phyloP scores from a whole-genome alignment of 2,113 vertebrate species.

The Ardeotis arabs region DNA sequence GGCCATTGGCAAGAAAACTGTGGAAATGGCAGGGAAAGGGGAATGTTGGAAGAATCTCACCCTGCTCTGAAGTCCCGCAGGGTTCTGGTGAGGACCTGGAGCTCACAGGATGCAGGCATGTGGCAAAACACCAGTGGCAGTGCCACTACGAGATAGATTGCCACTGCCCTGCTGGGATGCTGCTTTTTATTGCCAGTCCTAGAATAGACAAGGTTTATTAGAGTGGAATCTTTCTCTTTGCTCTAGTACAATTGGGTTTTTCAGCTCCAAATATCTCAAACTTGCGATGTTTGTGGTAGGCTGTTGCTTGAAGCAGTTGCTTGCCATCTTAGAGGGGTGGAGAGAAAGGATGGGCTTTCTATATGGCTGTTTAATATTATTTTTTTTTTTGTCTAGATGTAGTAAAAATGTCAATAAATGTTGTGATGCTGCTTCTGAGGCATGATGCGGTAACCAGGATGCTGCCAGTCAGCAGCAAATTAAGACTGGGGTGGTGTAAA shows the following conservation, averaged over 20 bases:
- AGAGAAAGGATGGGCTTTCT: neutral
- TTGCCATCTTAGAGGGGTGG: neutral
- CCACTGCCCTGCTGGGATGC: neutral
- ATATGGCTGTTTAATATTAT: neutral
- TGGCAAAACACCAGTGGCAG: fast-evolving
- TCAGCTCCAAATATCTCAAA: neutral
- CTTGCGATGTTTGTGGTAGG: fast-evolving
- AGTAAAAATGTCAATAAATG: neutral
- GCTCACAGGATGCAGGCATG: fast-evolving
- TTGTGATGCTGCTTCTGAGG: neutral
- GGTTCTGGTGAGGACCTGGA: neutral
- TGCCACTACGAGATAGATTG: neutral
- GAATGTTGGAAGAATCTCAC: neutral
- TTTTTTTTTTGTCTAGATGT: neutral
- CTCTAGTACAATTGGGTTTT: neutral
- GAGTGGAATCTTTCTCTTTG: too few species aligned
- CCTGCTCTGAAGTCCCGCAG: neutral
- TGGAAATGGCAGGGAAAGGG: neutral
- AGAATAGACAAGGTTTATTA: neutral
- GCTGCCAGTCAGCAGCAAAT: neutral
- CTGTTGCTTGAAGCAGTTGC: neutral
- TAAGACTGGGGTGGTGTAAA: too few species aligned
- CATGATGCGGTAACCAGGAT: neutral
- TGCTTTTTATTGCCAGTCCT: neutral
- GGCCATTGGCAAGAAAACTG: neutral